phyloP scores from a whole-genome alignment of 1,140 invertebrate genomes.

The Penaeus indicus region DNA sequence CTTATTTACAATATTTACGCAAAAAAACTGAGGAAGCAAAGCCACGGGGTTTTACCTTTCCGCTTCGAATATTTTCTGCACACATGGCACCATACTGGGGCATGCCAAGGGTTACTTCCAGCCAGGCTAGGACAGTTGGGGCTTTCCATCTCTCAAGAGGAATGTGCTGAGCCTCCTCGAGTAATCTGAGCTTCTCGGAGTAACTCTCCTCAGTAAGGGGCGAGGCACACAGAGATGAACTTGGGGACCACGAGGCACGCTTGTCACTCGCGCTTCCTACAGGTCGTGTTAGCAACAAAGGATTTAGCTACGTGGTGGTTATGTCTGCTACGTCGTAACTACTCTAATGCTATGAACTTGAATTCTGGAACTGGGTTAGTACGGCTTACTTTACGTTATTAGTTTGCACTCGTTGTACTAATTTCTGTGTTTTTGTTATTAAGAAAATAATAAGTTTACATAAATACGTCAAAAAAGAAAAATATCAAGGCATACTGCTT shows the following conservation, averaged over 20 bases:
- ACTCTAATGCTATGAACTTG: too few relatives aligned
- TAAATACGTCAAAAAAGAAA: too few relatives aligned
- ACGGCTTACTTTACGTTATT: not conserved
- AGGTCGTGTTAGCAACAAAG: constrained; percentile 5
- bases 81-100: constrained; percentile 90
- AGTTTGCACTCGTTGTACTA: not conserved
- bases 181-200: constrained; percentile 82
- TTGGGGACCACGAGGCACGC: constrained; percentile 66
- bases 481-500: too few relatives aligned
- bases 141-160: constrained; percentile 94
- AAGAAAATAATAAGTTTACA: too few relatives aligned
- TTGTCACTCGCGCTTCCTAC: constrained; percentile 61
- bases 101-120: constrained; percentile 93
- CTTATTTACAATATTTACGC: too few relatives aligned
- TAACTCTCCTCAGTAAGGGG: constrained; percentile 87
- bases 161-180: constrained; percentile 87
- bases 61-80: constrained; percentile 93
- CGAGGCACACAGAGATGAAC: constrained; percentile 73
- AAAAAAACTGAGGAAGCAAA: too few relatives aligned
- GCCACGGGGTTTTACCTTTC: constrained; percentile 78
- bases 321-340: too few relatives aligned
- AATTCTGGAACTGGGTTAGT: too few relatives aligned
- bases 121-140: constrained; percentile 91
- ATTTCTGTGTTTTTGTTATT: too few relatives aligned
- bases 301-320: not conserved